Conservation (phyloP, 2,113 vertebrate species). For the Cheilinus undulatus region DNA sequence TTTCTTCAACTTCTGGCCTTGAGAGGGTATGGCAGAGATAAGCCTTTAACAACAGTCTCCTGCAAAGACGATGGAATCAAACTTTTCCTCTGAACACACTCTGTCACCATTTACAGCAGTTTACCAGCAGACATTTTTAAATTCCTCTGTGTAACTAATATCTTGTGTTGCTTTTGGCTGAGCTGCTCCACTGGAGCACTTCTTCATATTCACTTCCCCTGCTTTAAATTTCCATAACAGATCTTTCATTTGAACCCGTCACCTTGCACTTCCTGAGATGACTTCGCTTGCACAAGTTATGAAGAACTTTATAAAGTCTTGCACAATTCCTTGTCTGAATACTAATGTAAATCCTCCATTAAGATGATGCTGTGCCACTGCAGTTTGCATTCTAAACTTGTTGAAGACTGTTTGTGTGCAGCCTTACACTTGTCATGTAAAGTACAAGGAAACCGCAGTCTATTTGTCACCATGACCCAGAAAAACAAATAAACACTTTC, state of each 20-base stretch:
- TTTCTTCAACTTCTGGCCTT: conserved; percentile 21
- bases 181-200: neutral
- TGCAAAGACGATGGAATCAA: neutral
- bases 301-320: no score
- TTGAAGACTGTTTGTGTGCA: no score
- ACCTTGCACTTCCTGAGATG: neutral
- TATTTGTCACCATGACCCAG: neutral
- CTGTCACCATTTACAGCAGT: no score
- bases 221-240: neutral
- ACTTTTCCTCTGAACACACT: no score
- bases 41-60: neutral
- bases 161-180: neutral
- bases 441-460: neutral
- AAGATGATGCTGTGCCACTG: no score
- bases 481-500: neutral
- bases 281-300: neutral
- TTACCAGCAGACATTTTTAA: neutral
- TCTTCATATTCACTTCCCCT: neutral
- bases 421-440: no score
- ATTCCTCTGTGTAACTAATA: neutral
- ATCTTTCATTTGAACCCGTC: conserved; percentile 1
- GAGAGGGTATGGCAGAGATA: neutral
- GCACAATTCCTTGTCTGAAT: no score
- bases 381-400: neutral
- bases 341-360: neutral